These are phyloP conservation scores for Labroides dimidiatus DNA, from an alignment of 2,797 vertebrate species.

Conservation along the genomic window DNA sequence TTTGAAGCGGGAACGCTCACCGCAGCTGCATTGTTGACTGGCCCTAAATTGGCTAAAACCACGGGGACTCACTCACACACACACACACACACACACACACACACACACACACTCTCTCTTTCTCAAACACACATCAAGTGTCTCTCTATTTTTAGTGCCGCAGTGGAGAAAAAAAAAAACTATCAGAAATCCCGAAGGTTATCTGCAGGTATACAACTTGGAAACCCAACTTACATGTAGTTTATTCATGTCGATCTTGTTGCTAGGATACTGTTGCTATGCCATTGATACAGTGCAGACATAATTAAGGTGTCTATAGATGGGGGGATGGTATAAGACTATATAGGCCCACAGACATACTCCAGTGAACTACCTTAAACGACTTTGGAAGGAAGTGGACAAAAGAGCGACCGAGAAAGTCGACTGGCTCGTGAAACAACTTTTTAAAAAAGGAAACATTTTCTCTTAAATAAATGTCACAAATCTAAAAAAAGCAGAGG, in stretches of 20 bases:
- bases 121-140: not conserved
- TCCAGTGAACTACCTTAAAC: slow-evolving; percentile 8
- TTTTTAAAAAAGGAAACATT: slow-evolving; percentile 3
- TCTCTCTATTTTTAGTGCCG: slow-evolving; percentile 35
- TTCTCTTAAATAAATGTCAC: not conserved
- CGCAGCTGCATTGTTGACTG: slow-evolving; percentile 81
- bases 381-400: slow-evolving; percentile 13
- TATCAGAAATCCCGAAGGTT: slow-evolving; percentile 62
- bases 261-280: slow-evolving; percentile 86
- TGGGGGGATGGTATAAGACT: slow-evolving; percentile 58
- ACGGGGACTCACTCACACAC: slow-evolving; percentile 28
- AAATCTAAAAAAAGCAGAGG: not conserved
- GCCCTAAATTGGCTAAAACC: slow-evolving; percentile 72
- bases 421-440: not conserved
- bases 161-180: slow-evolving; percentile 24
- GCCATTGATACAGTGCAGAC: slow-evolving; percentile 78
- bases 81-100: slow-evolving; percentile 28
- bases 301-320: slow-evolving; percentile 81
- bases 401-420: slow-evolving; percentile 34
- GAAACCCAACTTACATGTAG: slow-evolving; percentile 80
- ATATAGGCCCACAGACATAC: slow-evolving; percentile 45
- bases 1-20: slow-evolving; percentile 78
- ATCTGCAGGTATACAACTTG: slow-evolving; percentile 77
- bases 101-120: slow-evolving; percentile 15
- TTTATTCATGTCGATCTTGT: slow-evolving; percentile 83